Evolutionary conservation across 2,797 vertebrate genomes (phyloP).

Genomic region (Gymnoscopelus braueri): DNA sequence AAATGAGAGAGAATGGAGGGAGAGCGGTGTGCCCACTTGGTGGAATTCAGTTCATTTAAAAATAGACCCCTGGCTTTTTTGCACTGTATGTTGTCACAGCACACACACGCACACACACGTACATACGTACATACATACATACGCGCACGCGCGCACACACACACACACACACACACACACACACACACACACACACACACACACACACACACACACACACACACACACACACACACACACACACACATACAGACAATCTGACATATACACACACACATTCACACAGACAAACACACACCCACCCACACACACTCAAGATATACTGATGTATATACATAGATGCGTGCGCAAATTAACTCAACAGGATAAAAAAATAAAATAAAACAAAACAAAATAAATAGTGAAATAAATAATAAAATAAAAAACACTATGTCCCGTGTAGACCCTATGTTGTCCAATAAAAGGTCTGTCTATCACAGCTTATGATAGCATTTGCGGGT

Average conservation of each 20-base stretch:
- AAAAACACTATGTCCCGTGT: too few relatives aligned
- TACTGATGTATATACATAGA: neutral
- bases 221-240: neutral
- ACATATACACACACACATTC: neutral
- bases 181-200: neutral
- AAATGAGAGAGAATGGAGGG: conserved; percentile 26
- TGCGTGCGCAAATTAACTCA: too few relatives aligned
- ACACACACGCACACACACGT: neutral
- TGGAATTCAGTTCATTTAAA: conserved; percentile 74
- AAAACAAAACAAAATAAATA: too few relatives aligned
- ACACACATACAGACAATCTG: neutral
- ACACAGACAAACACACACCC: neutral
- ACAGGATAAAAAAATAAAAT: too few relatives aligned
- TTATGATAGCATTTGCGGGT: too few relatives aligned
- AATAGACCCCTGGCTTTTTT: conserved; percentile 60
- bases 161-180: neutral
- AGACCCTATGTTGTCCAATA: too few relatives aligned
- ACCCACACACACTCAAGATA: neutral
- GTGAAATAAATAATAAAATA: too few relatives aligned
- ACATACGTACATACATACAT: neutral
- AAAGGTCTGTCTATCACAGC: too few relatives aligned
- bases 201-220: too few relatives aligned
- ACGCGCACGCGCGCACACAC: neutral
- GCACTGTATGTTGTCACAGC: neutral
- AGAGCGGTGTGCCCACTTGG: conserved; percentile 37